A percentile compares a stretch with the other conserved stretches of the same genome.
Conservation (phyloP, 2,113 vertebrate species). For the Eubucco bourcierii region DNA sequence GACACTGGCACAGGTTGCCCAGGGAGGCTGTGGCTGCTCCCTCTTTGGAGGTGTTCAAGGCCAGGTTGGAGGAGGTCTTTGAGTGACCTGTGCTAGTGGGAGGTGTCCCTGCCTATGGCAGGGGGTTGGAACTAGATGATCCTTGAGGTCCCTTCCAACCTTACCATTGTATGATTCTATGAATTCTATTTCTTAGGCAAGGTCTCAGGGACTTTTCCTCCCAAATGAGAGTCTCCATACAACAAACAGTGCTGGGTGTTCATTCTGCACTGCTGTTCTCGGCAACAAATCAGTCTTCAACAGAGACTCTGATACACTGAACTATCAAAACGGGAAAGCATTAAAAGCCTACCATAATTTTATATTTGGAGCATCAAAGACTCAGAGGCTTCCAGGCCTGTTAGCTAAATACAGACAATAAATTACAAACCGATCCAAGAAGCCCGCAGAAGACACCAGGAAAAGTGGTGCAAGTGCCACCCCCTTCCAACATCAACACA, state of each 20-base stretch:
- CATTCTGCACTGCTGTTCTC: neutral
- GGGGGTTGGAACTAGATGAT: too few relatives aligned
- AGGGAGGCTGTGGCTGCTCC: too few relatives aligned
- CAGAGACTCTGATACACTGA: neutral
- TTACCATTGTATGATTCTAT: neutral
- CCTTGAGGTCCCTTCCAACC: too few relatives aligned
- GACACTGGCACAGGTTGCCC: too few relatives aligned
- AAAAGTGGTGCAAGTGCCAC: neutral
- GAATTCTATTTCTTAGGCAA: neutral
- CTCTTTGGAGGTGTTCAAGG: too few relatives aligned
- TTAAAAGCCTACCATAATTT: neutral
- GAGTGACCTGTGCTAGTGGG: too few relatives aligned
- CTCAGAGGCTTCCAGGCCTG: neutral
- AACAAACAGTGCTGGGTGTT: neutral
- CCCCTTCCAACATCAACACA: neutral
- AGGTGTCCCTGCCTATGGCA: too few relatives aligned
- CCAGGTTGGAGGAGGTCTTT: too few relatives aligned
- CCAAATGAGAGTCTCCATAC: neutral
- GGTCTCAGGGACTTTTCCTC: neutral
- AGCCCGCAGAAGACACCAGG: neutral
- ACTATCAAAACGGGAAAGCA: neutral
- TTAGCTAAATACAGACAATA: neutral
- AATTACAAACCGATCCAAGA: neutral
- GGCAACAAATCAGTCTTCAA: neutral
- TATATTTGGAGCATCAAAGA: neutral